Percentiles rank a stretch among this genome's conserved stretches.
Conservation (phyloP, 2,797 vertebrate species). For the Leptoclinus maculatus region DNA sequence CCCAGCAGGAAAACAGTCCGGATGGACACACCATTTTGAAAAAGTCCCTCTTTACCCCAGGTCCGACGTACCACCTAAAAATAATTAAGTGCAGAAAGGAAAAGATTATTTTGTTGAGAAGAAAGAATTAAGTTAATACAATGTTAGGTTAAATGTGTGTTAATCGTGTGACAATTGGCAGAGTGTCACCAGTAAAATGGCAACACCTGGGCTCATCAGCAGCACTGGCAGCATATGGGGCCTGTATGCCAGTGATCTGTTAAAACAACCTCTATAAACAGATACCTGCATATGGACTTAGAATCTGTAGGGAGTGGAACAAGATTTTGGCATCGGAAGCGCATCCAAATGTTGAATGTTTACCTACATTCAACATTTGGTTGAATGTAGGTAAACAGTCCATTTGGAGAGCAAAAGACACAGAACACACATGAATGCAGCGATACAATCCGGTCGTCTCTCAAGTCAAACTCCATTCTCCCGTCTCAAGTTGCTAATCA, state of each 20-base stretch:
- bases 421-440: too few relatives aligned
- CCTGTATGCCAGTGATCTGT: too few relatives aligned
- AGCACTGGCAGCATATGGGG: too few relatives aligned
- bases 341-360: too few relatives aligned
- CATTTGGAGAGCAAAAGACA: too few relatives aligned
- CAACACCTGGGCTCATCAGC: too few relatives aligned
- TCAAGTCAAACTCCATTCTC: neutral
- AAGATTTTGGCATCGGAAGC: neutral
- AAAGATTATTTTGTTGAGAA: neutral
- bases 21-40: slow-evolving; percentile 83
- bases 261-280: neutral
- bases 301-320: neutral
- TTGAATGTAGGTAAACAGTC: too few relatives aligned
- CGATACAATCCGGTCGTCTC: too few relatives aligned
- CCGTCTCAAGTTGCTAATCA: too few relatives aligned
- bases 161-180: neutral
- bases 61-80: slow-evolving; percentile 91
- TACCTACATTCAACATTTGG: too few relatives aligned
- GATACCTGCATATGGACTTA: too few relatives aligned
- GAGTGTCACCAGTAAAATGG: too few relatives aligned
- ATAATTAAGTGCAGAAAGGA: neutral
- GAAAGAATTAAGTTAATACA: neutral
- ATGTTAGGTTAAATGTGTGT: neutral
- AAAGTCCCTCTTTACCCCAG: slow-evolving; percentile 90
- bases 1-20: slow-evolving; percentile 94